These are phyloP conservation scores for Malurus alboscapulatus DNA, from an alignment of 2,113 vertebrate genomes.

Conservation along the genomic window DNA sequence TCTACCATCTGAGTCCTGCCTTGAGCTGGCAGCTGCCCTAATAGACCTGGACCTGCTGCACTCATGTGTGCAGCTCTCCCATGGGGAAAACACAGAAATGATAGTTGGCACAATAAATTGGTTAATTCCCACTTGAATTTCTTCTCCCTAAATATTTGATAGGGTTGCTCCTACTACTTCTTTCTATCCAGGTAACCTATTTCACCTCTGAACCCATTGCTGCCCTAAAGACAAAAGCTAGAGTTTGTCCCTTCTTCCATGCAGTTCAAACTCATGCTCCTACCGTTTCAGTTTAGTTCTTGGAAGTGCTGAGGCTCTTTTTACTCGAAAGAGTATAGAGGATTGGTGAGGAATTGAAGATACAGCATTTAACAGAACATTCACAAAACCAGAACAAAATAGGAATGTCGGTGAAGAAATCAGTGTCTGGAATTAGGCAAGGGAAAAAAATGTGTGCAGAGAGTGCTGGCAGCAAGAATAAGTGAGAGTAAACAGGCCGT, in stretches of 20 bases:
- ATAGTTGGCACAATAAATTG: not conserved
- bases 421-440: not conserved
- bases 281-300: not conserved
- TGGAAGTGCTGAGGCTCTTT: not conserved
- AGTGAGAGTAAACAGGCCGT: fast-evolving
- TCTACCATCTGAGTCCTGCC: not conserved
- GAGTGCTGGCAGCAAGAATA: not conserved
- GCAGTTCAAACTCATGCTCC: not conserved
- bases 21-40: not conserved
- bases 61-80: not conserved
- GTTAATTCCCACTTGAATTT: not conserved
- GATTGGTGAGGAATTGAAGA: not conserved
- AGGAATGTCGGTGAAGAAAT: not conserved
- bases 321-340: not conserved
- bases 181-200: not conserved
- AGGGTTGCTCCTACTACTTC: not conserved
- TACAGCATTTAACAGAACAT: not conserved
- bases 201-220: not conserved
- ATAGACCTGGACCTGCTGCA: not conserved
- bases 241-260: not conserved
- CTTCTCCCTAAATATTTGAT: not conserved
- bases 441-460: not conserved
- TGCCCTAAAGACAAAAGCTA: not conserved
- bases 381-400: not conserved
- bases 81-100: not conserved